Evolutionary conservation across 2,113 vertebrate species (phyloP).

Genomic region (Stictonetta naevosa): DNA sequence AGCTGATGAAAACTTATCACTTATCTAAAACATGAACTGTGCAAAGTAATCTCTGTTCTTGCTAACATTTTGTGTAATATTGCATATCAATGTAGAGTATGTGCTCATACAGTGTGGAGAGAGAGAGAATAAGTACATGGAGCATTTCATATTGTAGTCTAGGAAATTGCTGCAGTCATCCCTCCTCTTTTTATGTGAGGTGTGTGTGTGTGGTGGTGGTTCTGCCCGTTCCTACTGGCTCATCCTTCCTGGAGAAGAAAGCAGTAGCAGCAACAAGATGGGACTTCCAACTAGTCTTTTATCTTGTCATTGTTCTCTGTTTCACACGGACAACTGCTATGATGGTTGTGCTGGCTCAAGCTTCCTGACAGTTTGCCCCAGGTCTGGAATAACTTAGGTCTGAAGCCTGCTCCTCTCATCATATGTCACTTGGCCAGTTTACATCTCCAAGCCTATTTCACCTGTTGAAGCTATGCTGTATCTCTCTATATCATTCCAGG

Average conservation of each 20-base stretch:
- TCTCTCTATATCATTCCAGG: not conserved
- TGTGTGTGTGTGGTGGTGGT: not conserved
- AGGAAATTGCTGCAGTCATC: not conserved
- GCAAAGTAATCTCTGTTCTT: not conserved
- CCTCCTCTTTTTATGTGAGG: not conserved
- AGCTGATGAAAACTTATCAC: not conserved
- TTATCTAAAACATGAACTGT: not conserved
- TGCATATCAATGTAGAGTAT: not conserved
- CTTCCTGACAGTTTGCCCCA: not conserved
- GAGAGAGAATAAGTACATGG: not conserved
- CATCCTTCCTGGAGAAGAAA: not conserved
- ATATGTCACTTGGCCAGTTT: not conserved
- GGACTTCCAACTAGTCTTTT: not conserved
- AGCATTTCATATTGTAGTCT: not conserved
- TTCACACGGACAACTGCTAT: not conserved
- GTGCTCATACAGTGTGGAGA: not conserved
- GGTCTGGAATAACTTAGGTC: not conserved
- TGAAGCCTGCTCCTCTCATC: not conserved
- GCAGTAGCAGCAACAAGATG: not conserved
- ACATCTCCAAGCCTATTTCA: not conserved
- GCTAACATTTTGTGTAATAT: not conserved
- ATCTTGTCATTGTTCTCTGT: not conserved
- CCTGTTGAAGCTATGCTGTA: not conserved
- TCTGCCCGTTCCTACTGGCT: not conserved
- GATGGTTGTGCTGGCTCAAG: not conserved